Evolutionary conservation across 2,797 vertebrate genomes (phyloP).

Genomic region (Chrosomus eos): DNA sequence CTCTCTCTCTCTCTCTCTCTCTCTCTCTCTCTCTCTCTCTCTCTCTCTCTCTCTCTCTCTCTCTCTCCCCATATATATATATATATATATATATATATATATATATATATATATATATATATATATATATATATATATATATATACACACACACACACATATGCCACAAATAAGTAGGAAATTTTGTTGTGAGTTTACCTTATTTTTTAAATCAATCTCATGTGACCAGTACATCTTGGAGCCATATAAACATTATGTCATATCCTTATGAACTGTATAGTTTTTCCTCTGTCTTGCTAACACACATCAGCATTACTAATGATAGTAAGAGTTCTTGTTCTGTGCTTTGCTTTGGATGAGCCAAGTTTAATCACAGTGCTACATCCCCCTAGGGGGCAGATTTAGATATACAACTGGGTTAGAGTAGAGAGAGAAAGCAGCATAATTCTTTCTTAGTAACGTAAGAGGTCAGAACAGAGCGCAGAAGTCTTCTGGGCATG

Average conservation of each 20-base stretch:
- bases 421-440: constrained; percentile 28
- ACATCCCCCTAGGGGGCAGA: constrained; percentile 40
- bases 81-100: background rate
- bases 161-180: background rate
- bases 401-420: constrained; percentile 44
- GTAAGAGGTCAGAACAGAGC: constrained; percentile 26
- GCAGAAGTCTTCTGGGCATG: constrained; percentile 10
- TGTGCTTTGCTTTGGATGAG: constrained; percentile 29
- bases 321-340: background rate
- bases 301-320: constrained; percentile 27
- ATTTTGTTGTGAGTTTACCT: background rate
- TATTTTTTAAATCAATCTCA: background rate
- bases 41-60: too few species aligned
- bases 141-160: too few species aligned
- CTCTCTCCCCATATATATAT: too few species aligned
- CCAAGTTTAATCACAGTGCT: constrained; percentile 38
- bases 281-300: constrained; percentile 11
- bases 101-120: background rate
- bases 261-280: background rate
- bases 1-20: too few species aligned
- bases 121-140: background rate
- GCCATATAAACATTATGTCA: background rate
- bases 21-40: too few species aligned
- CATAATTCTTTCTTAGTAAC: constrained; percentile 32
- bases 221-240: background rate